These are phyloP conservation scores for Pachymerium ferrugineum DNA, from an alignment of 2,888 invertebrate genomes.

Conservation along the genomic window DNA sequence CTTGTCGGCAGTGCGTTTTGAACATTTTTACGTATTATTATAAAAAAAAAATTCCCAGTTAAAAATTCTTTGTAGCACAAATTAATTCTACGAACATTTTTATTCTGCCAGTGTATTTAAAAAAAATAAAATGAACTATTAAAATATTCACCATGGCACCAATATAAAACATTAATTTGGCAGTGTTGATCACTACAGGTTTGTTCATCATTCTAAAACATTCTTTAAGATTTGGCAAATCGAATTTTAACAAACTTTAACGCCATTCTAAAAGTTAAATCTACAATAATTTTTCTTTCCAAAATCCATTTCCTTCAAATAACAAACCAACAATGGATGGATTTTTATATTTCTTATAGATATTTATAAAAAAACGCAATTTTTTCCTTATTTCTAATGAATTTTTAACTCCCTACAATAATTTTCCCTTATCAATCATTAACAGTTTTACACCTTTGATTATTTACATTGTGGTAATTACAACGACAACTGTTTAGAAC, in stretches of 20 bases:
- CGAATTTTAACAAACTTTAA: background rate
- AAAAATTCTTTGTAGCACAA: background rate
- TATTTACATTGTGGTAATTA: constrained; percentile 8
- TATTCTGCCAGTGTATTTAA: no score
- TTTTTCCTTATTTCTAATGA: background rate
- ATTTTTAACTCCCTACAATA: background rate
- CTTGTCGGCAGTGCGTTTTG: constrained; percentile 7
- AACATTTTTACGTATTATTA: no score
- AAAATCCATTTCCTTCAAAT: background rate
- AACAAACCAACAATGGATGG: constrained; percentile 1
- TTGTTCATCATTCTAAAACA: no score
- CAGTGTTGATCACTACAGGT: no score
- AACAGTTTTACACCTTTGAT: background rate
- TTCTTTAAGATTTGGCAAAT: no score
- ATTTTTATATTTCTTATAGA: background rate
- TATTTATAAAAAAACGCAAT: background rate
- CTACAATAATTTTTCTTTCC: background rate
- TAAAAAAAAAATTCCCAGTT: background rate
- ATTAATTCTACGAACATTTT: background rate
- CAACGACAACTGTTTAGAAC: constrained; percentile 7
- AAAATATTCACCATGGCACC: no score
- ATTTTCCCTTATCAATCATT: background rate
- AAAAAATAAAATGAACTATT: no score
- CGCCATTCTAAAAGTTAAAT: background rate
- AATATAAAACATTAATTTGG: no score